Conservation (phyloP, 1,140 invertebrate genomes). For the Parapsyche elsis region DNA sequence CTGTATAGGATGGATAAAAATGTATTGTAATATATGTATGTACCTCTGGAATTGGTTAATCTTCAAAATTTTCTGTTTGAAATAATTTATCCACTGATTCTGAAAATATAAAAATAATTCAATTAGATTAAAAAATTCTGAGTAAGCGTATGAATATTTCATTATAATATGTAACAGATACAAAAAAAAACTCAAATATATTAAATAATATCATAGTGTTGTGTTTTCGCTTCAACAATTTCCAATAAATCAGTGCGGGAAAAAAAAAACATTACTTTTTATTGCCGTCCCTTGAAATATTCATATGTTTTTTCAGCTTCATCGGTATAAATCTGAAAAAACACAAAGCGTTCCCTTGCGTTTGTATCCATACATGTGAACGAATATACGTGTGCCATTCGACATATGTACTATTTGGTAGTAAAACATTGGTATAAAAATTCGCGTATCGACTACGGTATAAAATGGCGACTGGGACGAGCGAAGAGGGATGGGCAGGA, state of each 20-base stretch:
- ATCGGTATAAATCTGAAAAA: constrained; percentile 9
- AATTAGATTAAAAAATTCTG: too few relatives aligned
- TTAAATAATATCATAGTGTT: constrained; percentile 17
- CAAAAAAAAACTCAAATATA: not conserved
- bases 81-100: too few relatives aligned
- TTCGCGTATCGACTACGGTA: constrained; percentile 52
- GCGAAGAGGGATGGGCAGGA: not conserved
- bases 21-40: too few relatives aligned
- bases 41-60: too few relatives aligned
- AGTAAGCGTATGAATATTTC: constrained; percentile 1
- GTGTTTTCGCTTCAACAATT: constrained; percentile 24
- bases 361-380: not conserved
- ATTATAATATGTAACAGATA: not conserved
- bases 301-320: constrained; percentile 22
- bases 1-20: too few relatives aligned
- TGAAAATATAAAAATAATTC: too few relatives aligned
- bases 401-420: constrained; percentile 49
- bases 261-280: constrained; percentile 26
- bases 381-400: constrained; percentile 25
- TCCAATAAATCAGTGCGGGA: constrained; percentile 24
- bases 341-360: not conserved
- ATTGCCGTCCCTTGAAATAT: constrained; percentile 11
- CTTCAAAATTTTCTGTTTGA: too few relatives aligned
- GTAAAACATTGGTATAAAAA: constrained; percentile 55
- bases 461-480: constrained; percentile 42